Evolutionary conservation across 2,113 vertebrate genomes (phyloP).

Genomic region (Arothron firmamentum): DNA sequence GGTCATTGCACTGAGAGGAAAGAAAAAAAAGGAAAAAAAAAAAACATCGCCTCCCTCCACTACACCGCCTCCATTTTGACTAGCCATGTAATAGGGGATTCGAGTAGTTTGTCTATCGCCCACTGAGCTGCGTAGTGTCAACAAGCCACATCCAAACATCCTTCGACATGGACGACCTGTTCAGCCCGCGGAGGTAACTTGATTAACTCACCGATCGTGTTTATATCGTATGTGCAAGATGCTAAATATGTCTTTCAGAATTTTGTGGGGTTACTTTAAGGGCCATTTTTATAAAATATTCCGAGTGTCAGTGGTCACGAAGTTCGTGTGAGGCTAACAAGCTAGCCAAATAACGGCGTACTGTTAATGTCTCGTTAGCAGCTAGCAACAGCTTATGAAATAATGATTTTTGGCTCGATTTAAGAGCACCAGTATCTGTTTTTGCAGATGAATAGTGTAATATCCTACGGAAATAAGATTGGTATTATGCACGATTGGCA

Average conservation of each 20-base stretch:
- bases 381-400: conserved; percentile 32
- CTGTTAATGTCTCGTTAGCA: conserved; percentile 55
- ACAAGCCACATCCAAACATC: conserved; percentile 74
- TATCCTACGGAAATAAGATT: neutral
- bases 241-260: neutral
- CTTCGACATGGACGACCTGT: conserved; percentile 92
- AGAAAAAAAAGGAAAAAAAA: conserved; percentile 11
- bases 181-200: conserved; percentile 96
- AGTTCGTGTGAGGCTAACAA: conserved; percentile 68
- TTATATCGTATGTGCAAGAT: neutral
- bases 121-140: conserved; percentile 76
- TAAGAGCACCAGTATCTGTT: neutral
- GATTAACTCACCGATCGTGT: conserved; percentile 44
- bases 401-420: neutral
- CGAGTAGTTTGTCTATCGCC: conserved; percentile 79
- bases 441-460: neutral
- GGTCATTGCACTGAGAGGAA: conserved; percentile 82
- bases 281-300: conserved; percentile 31
- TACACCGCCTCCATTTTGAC: conserved; percentile 99
- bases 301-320: conserved; percentile 67
- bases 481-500: neutral
- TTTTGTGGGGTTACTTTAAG: conserved; percentile 20
- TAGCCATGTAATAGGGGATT: conserved; percentile 81
- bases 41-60: conserved; percentile 80
- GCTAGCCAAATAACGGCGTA: conserved; percentile 62